phyloP scores from a whole-genome alignment of 2,113 vertebrate genomes.

The Prinia subflava region DNA sequence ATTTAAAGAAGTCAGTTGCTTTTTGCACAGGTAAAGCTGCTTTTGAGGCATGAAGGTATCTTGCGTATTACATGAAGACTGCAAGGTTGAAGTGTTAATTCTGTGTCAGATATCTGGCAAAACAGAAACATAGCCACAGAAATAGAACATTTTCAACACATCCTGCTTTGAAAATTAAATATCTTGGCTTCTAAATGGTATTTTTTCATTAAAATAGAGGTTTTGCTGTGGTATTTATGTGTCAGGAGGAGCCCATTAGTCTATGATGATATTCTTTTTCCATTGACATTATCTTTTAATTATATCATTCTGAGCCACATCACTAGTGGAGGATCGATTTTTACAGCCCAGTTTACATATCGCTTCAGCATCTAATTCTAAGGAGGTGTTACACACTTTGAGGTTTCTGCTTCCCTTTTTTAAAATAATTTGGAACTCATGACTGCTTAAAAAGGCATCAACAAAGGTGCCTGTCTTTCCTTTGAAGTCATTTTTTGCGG shows the following conservation, averaged over 20 bases:
- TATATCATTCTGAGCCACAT: conserved; percentile 45
- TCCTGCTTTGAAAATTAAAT: conserved; percentile 27
- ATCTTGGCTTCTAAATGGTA: conserved; percentile 38
- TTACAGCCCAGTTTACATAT: conserved; percentile 40
- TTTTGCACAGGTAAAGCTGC: background rate
- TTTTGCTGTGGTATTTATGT: conserved; percentile 22
- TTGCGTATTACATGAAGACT: background rate
- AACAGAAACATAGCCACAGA: conserved; percentile 8
- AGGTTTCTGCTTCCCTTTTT: conserved; percentile 65
- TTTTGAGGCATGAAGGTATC: background rate
- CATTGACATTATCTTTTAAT: conserved; percentile 47
- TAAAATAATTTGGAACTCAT: conserved; percentile 58
- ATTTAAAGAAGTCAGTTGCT: background rate
- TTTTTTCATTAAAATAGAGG: conserved; percentile 41
- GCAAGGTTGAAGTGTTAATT: conserved; percentile 2
- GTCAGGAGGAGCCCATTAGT: conserved; percentile 41
- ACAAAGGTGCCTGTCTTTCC: conserved; percentile 66
- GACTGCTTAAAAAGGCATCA: conserved; percentile 67
- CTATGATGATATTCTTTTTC: conserved; percentile 25
- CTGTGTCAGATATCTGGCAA: conserved; percentile 6
- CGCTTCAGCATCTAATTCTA: conserved; percentile 50
- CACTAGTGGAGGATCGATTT: conserved; percentile 30
- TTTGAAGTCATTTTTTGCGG: conserved; percentile 78
- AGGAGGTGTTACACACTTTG: conserved; percentile 64
- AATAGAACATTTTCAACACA: conserved; percentile 27